These are phyloP conservation scores for Pseudoatta argentina DNA, from an alignment of 1,140 invertebrate genomes.

Conservation along the genomic window DNA sequence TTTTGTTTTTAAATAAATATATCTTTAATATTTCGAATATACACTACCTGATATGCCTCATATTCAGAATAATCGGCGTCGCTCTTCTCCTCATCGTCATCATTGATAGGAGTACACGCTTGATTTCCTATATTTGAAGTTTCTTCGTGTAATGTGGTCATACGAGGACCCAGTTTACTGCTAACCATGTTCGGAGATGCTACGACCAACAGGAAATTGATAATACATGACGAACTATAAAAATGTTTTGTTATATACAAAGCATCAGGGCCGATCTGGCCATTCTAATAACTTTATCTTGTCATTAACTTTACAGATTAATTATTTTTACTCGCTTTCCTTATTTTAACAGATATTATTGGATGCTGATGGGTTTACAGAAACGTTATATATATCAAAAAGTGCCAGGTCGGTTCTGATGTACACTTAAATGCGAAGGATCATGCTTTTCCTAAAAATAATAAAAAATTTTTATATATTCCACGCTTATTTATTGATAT, in stretches of 20 bases:
- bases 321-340: neutral
- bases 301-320: slow-evolving; percentile 12
- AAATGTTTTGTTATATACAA: neutral
- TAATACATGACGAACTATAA: neutral
- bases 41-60: slow-evolving; percentile 85
- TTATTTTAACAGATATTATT: slow-evolving; percentile 51
- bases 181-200: slow-evolving; percentile 93
- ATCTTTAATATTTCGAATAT: slow-evolving; percentile 10
- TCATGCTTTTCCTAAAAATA: slow-evolving; percentile 74
- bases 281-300: slow-evolving; percentile 6
- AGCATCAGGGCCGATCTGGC: slow-evolving; percentile 74
- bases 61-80: slow-evolving; percentile 89
- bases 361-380: neutral
- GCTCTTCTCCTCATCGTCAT: slow-evolving; percentile 88
- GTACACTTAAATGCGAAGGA: slow-evolving; percentile 66
- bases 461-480: slow-evolving; percentile 64
- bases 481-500: slow-evolving; percentile 59
- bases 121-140: slow-evolving; percentile 83
- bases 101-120: slow-evolving; percentile 81
- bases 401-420: slow-evolving; percentile 78
- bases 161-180: slow-evolving; percentile 93
- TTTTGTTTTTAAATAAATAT: neutral
- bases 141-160: slow-evolving; percentile 97
- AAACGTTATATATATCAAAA: slow-evolving; percentile 52
- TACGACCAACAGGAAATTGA: slow-evolving; percentile 80